A percentile compares a stretch with the other conserved stretches of the same genome.
phyloP scores from a whole-genome alignment of 2,888 invertebrate genomes.

The Macrosiphum euphorbiae region DNA sequence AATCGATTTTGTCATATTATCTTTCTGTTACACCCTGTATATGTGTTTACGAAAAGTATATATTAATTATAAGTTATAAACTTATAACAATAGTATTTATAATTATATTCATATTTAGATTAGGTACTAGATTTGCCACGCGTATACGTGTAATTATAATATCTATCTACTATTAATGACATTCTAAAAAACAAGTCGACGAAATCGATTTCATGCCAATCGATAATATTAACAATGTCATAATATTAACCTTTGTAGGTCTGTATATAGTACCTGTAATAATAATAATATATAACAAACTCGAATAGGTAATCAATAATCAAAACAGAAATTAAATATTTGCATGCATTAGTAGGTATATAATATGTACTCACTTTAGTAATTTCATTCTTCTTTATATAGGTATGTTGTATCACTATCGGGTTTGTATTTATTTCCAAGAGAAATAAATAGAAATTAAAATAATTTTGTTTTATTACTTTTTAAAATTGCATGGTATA shows the following conservation, averaged over 20 bases:
- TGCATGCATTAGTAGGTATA: neutral
- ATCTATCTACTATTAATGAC: neutral
- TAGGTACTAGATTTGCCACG: neutral
- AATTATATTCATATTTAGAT: neutral
- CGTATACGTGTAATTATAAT: neutral
- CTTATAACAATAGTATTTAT: neutral
- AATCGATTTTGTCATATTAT: too few species aligned
- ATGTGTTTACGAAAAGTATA: neutral
- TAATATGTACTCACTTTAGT: neutral
- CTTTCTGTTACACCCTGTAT: too few species aligned
- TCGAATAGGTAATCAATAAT: neutral
- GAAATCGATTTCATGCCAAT: neutral
- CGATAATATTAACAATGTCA: neutral
- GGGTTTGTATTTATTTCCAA: neutral
- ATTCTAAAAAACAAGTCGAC: neutral
- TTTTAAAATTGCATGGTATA: neutral
- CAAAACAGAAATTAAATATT: neutral
- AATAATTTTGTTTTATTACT: neutral
- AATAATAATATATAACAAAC: neutral
- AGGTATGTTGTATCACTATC: neutral
- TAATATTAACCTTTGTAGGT: neutral
- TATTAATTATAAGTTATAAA: neutral
- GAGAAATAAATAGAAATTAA: neutral
- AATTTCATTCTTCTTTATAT: neutral
- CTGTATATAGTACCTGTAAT: neutral